Evolutionary conservation across 35 echinoderm and acorn worm species (phyloP), one percentile per base, ranked within the genome.

Genomic region (Diadema setosum): DNA sequence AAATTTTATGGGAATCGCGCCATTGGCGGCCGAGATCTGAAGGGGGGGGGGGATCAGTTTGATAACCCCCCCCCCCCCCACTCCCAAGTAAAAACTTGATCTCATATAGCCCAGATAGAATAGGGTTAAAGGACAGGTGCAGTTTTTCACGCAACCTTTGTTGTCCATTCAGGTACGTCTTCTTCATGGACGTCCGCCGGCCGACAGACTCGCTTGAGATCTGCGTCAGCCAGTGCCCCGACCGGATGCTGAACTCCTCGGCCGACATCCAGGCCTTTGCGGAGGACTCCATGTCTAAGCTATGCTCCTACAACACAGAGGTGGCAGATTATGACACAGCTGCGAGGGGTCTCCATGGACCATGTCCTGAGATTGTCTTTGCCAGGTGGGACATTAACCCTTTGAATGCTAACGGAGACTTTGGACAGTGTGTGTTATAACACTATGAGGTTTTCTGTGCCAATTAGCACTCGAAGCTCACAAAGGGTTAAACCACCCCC

Each of bases 191-290:
- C 40, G 78, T 98, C 1, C 55, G 29, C 0, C 4, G 84, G 3
- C 88, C 96, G 24, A 32, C 24, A 20, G 81, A 63, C 3, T 94
- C 92, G 1, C 32, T 94, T 30, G 96, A 98, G 61, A 91, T 98
- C 43, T 98, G 96, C 80, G 96, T 98, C 16, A 91, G 78, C 16
- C 18, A 92, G 57, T 98, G 96, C 86, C 96, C 96, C 4, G 43
- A 89, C 40, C 74, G 31, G 45, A 85, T 88, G 60, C 81, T 98
- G 20, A 59, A 87, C 14, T 58, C 45, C 17, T 64, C 81, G 26
- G 34, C 83, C 23, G 92, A 91, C 27, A 45, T 94, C 26, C 81
- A 83, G 57, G 44, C 6, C 5, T 98, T 94, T 84, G 88, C 96
- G 11, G 43, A 78, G 25, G 80, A 94, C 5, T 94, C 84, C 0